Evolutionary conservation across 2,113 vertebrate species (phyloP).

Genomic region (Paramormyrops kingsleyae): DNA sequence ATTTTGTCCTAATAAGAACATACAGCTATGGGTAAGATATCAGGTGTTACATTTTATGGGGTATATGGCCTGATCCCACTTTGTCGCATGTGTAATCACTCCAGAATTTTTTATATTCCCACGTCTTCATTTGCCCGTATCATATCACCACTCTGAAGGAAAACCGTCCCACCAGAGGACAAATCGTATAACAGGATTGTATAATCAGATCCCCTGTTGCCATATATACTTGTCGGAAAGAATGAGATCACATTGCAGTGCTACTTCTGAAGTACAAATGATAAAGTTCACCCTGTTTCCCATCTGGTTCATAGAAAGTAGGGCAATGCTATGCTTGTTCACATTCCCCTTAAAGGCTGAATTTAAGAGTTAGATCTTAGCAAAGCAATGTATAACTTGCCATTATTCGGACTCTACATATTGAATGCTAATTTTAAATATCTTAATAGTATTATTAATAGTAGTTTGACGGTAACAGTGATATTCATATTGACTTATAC

Average conservation of each 20-base stretch:
- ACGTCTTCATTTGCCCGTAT: neutral
- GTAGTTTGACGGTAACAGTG: too few relatives aligned
- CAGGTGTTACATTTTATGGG: conserved; percentile 46
- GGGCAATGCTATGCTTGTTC: too few relatives aligned
- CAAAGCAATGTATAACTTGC: too few relatives aligned
- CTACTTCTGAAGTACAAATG: neutral
- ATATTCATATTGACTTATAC: too few relatives aligned
- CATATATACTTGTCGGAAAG: too few relatives aligned
- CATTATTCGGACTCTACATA: too few relatives aligned
- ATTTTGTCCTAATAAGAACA: conserved; percentile 11
- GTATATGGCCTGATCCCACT: conserved; percentile 41
- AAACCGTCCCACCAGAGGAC: neutral
- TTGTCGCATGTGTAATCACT: conserved; percentile 48
- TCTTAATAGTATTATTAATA: too few relatives aligned
- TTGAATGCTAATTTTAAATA: too few relatives aligned
- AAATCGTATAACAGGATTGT: neutral
- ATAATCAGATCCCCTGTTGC: neutral
- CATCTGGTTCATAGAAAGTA: too few relatives aligned
- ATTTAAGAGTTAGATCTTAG: too few relatives aligned
- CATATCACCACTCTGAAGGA: conserved; percentile 29
- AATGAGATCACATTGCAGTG: neutral
- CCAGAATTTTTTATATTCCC: conserved; percentile 41
- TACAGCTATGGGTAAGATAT: conserved; percentile 22
- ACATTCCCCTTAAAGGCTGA: too few relatives aligned
- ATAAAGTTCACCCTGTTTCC: too few relatives aligned